Evolutionary conservation across 2,113 vertebrate genomes (phyloP).

Genomic region (Brienomyrus longianalis): DNA sequence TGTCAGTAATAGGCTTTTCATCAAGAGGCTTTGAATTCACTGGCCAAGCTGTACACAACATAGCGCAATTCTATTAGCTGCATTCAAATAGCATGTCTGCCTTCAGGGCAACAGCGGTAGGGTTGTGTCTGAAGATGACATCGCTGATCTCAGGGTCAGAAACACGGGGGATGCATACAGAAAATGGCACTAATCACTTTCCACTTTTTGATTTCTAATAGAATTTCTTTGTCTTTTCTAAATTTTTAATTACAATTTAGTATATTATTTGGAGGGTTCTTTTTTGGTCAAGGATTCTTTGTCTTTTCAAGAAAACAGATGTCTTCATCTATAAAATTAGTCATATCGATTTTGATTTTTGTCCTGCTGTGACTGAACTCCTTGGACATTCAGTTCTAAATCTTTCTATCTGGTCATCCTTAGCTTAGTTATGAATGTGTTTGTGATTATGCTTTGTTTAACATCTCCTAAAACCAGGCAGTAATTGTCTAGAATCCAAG

Average conservation of each 20-base stretch:
- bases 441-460: not conserved
- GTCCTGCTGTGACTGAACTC: not conserved
- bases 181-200: not conserved
- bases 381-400: not conserved
- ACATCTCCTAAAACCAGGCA: not conserved
- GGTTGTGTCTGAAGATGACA: not conserved
- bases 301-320: not conserved
- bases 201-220: not conserved
- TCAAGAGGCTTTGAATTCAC: slow-evolving; percentile 1
- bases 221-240: not conserved
- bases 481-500: not conserved
- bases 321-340: not conserved
- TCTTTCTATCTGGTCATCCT: not conserved
- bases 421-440: not conserved
- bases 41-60: not conserved
- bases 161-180: too few species aligned
- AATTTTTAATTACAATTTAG: not conserved
- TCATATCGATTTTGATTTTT: not conserved
- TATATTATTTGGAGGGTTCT: not conserved
- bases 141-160: not conserved
- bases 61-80: not conserved
- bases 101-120: not conserved
- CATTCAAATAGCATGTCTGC: not conserved
- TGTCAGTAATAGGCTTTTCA: slow-evolving; percentile 12
- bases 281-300: not conserved